Evolutionary conservation across 2,888 invertebrate genomes (phyloP).

Genomic region (Drosophila nigricruria): DNA sequence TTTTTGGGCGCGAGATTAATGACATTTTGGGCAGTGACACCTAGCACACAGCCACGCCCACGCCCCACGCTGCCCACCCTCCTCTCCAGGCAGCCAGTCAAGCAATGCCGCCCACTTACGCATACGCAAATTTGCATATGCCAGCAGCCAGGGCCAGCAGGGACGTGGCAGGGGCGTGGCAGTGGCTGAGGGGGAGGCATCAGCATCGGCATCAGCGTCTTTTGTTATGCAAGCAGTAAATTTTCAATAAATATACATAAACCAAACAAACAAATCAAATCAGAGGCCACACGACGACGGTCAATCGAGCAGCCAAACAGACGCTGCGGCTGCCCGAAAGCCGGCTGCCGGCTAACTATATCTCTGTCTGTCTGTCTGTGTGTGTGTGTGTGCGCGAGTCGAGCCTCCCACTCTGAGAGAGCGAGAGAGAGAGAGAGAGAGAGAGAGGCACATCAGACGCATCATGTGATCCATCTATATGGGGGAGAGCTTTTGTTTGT

Average conservation of each 20-base stretch:
- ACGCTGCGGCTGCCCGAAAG: conserved; percentile 36
- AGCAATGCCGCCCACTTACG: conserved; percentile 57
- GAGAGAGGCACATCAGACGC: conserved; percentile 16
- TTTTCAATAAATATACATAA: conserved; percentile 78
- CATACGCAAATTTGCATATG: conserved; percentile 64
- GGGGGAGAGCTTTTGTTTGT: conserved; percentile 49
- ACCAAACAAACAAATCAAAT: conserved; percentile 73
- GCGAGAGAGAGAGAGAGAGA: not conserved
- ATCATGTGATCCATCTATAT: conserved; percentile 56
- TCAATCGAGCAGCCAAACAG: conserved; percentile 62
- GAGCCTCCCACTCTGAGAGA: conserved; percentile 58
- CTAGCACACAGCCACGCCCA: conserved; percentile 3
- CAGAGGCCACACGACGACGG: conserved; percentile 50
- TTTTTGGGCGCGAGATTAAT: conserved; percentile 73
- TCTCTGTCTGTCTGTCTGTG: conserved; percentile 2
- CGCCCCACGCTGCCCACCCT: not conserved
- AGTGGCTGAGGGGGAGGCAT: conserved; percentile 6
- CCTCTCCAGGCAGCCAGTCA: conserved; percentile 18
- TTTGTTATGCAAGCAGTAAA: conserved; percentile 78
- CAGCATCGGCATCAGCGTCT: conserved; percentile 36
- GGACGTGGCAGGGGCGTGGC: not conserved
- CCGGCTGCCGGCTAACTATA: conserved; percentile 27
- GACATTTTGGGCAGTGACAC: conserved; percentile 60
- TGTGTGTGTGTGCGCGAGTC: conserved; percentile 50
- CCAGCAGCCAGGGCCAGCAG: conserved; percentile 23